These are phyloP conservation scores for Rhabditophanes sp. DNA, from an alignment of 2,888 invertebrate genomes.

Conservation along the genomic window DNA sequence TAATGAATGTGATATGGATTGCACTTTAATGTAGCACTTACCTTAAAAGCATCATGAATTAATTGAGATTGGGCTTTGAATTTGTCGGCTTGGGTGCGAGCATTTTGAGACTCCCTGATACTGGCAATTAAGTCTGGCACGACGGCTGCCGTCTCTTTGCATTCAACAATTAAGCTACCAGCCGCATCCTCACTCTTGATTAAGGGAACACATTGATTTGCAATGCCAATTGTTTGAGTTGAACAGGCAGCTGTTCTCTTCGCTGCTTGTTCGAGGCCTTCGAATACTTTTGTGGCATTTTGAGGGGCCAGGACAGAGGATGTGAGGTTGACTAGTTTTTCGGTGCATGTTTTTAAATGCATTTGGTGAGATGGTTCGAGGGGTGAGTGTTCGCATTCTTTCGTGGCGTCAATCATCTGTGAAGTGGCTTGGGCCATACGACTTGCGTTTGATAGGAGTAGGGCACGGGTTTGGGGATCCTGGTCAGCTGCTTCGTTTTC, in stretches of 20 bases:
- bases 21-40: neutral
- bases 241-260: slow-evolving; percentile 50
- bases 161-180: slow-evolving; percentile 42
- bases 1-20: too few relatives aligned
- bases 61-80: slow-evolving; percentile 37
- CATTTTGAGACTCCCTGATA: slow-evolving; percentile 17
- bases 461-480: slow-evolving; percentile 69
- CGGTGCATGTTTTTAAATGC: slow-evolving; percentile 69
- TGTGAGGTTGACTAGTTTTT: slow-evolving; percentile 61
- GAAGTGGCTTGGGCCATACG: slow-evolving; percentile 83
- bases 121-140: slow-evolving; percentile 46
- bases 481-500: slow-evolving; percentile 65
- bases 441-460: slow-evolving; percentile 81
- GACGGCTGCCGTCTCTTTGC: slow-evolving; percentile 46
- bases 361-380: slow-evolving; percentile 25
- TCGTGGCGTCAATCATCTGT: slow-evolving; percentile 64
- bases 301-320: slow-evolving; percentile 71
- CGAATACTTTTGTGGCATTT: slow-evolving; percentile 41
- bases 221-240: slow-evolving; percentile 74
- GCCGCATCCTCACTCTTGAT: slow-evolving; percentile 15
- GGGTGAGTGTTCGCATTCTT: slow-evolving; percentile 53
- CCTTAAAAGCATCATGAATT: slow-evolving; percentile 25
- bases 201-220: slow-evolving; percentile 56
- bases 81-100: slow-evolving; percentile 17
- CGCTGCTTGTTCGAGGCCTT: slow-evolving; percentile 35